Evolutionary conservation across 2,888 invertebrate species (phyloP), one percentile per base, ranked within the genome.

Genomic region (Bhutanitis thaidina): DNA sequence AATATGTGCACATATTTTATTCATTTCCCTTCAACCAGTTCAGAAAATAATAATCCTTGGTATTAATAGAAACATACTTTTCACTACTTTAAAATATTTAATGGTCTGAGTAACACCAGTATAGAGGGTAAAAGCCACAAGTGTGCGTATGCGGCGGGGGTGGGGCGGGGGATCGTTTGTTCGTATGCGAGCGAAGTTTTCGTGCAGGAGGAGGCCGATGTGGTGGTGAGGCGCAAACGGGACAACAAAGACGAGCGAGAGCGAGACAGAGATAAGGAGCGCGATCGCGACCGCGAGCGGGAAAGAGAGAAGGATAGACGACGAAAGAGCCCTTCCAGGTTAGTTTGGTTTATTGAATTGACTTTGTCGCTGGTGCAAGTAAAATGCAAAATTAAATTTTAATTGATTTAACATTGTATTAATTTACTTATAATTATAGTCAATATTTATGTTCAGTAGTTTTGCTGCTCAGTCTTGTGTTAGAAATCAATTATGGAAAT

Each of bases 131-230:
- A 32, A 3, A 32, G 10, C 3, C 12, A 12, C 13, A 32, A 5
- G 32, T 7, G 4, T 13, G 32, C 32, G 27, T 27, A 4, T 12
- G 32, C 10, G 32, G 32, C 32, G 32, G 32, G 32, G 2, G 20
- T 20, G n/a, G n/a, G n/a, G 2, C 20, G 20, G 2, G 32, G 2
- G 32, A 12, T 12, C 12, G n/a, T 32, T n/a, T 32, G 32, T 32
- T 12, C 32, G 32, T 32, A 29, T 36, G 40, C 36, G 30, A 15
- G 49, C 34, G 38, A 10, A 34, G 29, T 53, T 69, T 69, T 69
- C 67, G 65, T 60, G 80, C 94, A 94, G 91, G 93, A 94, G 74
- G 93, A 93, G 74, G 93, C 93, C 55, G 93, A 93, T 57, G 91
- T 91, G 62, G 82, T 90, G 63, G 83, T 85, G 68, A 79, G 88